Percentiles rank a stretch among this genome's conserved stretches.
phyloP scores from a whole-genome alignment of 92 coral and sea anemone species.

The Anthopleura xanthogrammica region DNA sequence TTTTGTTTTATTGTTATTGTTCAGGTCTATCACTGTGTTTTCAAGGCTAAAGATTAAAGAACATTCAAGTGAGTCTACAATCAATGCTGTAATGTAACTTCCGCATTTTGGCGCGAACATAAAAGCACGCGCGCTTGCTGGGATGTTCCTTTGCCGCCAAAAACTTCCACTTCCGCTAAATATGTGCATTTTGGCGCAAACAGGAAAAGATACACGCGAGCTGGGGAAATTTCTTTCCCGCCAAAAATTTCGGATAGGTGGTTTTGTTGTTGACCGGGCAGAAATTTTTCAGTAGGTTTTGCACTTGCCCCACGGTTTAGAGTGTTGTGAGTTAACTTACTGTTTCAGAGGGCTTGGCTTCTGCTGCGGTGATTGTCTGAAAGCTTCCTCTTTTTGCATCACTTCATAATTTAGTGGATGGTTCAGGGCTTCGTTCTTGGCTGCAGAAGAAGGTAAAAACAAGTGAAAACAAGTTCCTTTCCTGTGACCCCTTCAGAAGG shows the following conservation, averaged over 20 bases:
- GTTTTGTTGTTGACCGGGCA: neutral
- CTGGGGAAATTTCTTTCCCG: too few species aligned
- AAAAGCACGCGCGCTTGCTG: neutral
- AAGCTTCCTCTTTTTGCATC: neutral
- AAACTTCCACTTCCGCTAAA: neutral
- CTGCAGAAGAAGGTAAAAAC: neutral
- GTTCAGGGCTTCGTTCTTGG: neutral
- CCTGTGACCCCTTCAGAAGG: too few species aligned
- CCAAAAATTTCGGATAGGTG: neutral
- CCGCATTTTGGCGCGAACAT: neutral
- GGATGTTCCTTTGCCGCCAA: too few species aligned
- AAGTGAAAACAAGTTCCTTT: neutral
- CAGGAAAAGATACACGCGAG: too few species aligned
- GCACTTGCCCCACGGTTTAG: neutral
- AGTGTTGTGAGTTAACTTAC: conserved; percentile 6
- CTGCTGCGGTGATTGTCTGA: neutral
- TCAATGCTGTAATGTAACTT: neutral
- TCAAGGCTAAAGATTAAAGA: neutral
- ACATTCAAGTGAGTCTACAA: neutral
- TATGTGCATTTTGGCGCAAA: too few species aligned
- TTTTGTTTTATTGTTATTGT: neutral
- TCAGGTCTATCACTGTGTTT: neutral
- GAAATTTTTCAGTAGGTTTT: neutral
- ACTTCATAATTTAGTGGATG: conserved; percentile 12
- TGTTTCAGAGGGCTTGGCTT: conserved; percentile 14